Conservation (phyloP, 1,140 invertebrate species). For the Dinothrombium tinctorium region DNA sequence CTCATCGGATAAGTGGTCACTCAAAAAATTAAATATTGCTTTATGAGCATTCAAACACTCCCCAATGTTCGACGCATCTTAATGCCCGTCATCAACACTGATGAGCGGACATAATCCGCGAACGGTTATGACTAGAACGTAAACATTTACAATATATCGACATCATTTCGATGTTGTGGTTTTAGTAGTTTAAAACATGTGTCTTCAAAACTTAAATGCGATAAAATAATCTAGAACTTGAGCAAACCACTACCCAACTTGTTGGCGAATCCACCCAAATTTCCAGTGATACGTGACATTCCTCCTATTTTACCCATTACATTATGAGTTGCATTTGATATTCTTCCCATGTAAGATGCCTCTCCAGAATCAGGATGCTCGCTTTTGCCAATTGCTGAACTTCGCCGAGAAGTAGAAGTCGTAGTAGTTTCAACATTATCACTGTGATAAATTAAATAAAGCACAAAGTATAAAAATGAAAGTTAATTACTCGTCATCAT, state of each 20-base stretch:
- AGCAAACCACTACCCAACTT: constrained; percentile 25
- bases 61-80: too few species aligned
- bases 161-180: too few species aligned
- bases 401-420: not conserved
- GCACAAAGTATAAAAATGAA: not conserved
- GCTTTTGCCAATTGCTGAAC: not conserved
- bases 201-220: not conserved
- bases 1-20: too few species aligned
- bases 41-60: too few species aligned
- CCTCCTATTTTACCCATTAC: constrained; percentile 50
- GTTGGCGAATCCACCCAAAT: constrained; percentile 35
- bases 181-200: too few species aligned
- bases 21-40: too few species aligned
- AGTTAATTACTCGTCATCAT: constrained; percentile 4
- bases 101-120: too few species aligned
- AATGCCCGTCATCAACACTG: too few species aligned
- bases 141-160: too few species aligned
- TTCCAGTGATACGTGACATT: constrained; percentile 22
- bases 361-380: not conserved
- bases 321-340: constrained; percentile 43
- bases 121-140: too few species aligned
- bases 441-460: not conserved
- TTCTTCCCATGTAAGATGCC: constrained; percentile 26
- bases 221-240: constrained; percentile 10
- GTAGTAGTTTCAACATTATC: not conserved